These are phyloP conservation scores for Megaceryle torquata DNA, from an alignment of 2,113 vertebrate species.

Conservation along the genomic window DNA sequence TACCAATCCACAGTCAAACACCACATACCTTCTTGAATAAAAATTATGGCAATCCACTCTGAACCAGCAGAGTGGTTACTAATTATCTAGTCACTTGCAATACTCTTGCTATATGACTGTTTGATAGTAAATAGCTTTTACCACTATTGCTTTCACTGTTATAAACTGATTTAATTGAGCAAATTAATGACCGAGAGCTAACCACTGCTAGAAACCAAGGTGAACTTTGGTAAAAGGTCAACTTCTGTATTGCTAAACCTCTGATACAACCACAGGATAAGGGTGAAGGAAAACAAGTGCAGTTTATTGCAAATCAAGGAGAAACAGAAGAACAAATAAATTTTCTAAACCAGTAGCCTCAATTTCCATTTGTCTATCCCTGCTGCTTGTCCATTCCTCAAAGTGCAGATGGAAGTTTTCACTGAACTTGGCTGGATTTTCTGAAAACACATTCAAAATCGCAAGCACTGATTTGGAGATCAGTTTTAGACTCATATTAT, in stretches of 20 bases:
- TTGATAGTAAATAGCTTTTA: background rate
- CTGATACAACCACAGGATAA: background rate
- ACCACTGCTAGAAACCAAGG: background rate
- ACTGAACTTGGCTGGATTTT: background rate
- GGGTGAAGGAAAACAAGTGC: background rate
- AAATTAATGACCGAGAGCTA: background rate
- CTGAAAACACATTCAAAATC: background rate
- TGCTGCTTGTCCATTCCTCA: background rate
- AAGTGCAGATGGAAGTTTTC: background rate
- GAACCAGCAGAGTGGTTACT: background rate
- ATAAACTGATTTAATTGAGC: background rate
- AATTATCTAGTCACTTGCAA: background rate
- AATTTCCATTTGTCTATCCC: background rate
- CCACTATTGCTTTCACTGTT: background rate
- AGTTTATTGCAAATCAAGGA: background rate
- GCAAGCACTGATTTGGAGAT: background rate
- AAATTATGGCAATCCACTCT: background rate
- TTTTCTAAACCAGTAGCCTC: conserved; percentile 23
- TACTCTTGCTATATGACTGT: background rate
- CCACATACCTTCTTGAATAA: background rate
- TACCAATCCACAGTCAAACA: background rate
- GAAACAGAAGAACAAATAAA: background rate
- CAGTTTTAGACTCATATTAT: background rate
- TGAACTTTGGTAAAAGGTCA: background rate
- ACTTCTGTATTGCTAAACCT: background rate